Evolutionary conservation across 2,797 vertebrate genomes (phyloP), one percentile per base, ranked within the genome.

Genomic region (Oreortyx pictus): DNA sequence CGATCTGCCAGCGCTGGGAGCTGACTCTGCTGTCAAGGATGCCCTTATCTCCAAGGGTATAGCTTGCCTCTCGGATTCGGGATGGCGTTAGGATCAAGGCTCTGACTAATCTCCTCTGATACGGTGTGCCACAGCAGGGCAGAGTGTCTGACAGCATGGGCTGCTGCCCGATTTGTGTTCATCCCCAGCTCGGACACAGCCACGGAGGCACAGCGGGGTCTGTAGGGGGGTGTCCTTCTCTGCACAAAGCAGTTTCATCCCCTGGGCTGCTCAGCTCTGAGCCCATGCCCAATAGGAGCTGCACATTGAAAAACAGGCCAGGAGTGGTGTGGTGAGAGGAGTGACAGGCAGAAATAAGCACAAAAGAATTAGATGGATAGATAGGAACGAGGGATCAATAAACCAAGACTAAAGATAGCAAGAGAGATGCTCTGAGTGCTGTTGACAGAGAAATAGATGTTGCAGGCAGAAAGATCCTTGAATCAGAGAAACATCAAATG

Each of bases 391-490:
- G 60, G 41, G 73, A 95, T 96, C 94, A 18, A 96, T 96, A 95
- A 83, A 52, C 24, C 0, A 3, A 86, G 76, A 65, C 96, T 94
- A 95, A 96, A 96, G 93, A 96, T 94, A 96, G 94, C 82, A 89
- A 47, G 62, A 62, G 86, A 94, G 77, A 70, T 66, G 76, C 68
- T 25, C 78, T 24, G 62, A 87, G 76, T 67, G 82, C 87, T 94
- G 84, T 70, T 90, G 94, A 92, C 82, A 90, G 92, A 88, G 84
- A 92, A 94, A 94, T 49, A 54, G 90, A 78, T 89, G 86, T 78
- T 87, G 84, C 62, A 93, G 86, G 46, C 81, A 84, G 82, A 76
- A 74, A 93, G 84, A 75, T 68, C 73, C 86, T 93, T 1, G 0
- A 95, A 37, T 60, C 56, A 86, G 70, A 94, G 90, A 41, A 94